phyloP scores from a whole-genome alignment of 2,797 vertebrate species.

The Lindbergichthys nudifrons region DNA sequence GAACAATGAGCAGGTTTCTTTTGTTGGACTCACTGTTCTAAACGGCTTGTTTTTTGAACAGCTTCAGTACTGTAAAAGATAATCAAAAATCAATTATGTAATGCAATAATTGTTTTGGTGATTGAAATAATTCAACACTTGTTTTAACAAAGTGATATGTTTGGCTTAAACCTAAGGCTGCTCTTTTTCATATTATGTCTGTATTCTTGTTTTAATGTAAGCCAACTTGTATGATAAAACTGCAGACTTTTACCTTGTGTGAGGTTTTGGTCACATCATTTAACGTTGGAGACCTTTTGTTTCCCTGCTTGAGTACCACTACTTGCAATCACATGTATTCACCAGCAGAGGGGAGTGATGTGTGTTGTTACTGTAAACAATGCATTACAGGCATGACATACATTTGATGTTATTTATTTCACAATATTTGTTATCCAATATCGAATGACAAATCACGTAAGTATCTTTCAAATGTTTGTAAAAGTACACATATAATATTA shows the following conservation, averaged over 20 bases:
- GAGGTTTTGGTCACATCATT: constrained; percentile 15
- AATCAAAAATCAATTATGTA: constrained; percentile 50
- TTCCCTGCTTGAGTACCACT: background rate
- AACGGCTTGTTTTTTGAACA: constrained; percentile 65
- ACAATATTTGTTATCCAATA: constrained; percentile 1
- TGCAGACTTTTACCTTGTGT: constrained; percentile 16
- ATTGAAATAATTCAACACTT: constrained; percentile 7
- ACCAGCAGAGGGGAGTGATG: constrained; percentile 46
- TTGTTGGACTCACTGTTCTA: constrained; percentile 44
- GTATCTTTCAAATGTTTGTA: background rate
- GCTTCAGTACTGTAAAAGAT: constrained; percentile 55
- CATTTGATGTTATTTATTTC: background rate
- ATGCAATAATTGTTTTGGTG: constrained; percentile 51
- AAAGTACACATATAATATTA: background rate
- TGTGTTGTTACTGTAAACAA: background rate
- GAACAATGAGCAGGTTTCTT: constrained; percentile 44
- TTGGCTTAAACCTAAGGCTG: constrained; percentile 5
- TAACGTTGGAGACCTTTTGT: background rate
- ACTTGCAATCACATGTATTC: constrained; percentile 1
- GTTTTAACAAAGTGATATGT: constrained; percentile 10
- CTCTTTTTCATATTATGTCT: constrained; percentile 32
- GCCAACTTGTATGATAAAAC: constrained; percentile 29
- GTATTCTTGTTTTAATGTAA: constrained; percentile 29
- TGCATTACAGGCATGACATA: background rate
- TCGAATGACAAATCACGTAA: background rate